Base-by-base conservation (phyloP, 1,140 invertebrate genomes). In the Bombus haemorrhoidalis region DNA sequence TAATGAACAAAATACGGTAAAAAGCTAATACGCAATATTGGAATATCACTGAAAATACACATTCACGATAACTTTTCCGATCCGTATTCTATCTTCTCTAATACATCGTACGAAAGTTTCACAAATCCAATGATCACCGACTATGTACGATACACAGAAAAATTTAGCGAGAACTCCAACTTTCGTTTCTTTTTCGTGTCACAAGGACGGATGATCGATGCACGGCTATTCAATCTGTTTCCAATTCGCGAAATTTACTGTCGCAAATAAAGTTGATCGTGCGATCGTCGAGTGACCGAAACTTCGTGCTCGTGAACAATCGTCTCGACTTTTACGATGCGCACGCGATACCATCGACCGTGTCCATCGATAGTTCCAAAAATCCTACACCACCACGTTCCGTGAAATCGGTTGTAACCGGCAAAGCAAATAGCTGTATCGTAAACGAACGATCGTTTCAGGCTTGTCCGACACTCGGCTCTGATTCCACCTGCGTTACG, bases 221-320 rank as follows among this genome's bases (percentile, higher is more conserved):
- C 34, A 5, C 3, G 37, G 68, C 37, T 71, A 71, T 71, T 71
- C 68, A 71, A 71, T 71, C 37, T 71, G 68, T 71, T 71, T 71
- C 37, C 68, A 71, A 71, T 71, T 71, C 68, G 37, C 5, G 37
- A 71, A 39, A 71, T 71, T 71, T 71, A 71, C 37, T 39, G 37
- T 39, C 68, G 12, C 3, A 28, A 71, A 71, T 71, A 71, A 71
- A 71, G 37, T 71, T 71, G 37, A 39, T 71, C 68, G 25, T 28
- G 25, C 25, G 37, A 28, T 39, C 34, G 68, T 39, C 37, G 37
- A 39, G 25, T 39, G 68, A 39, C 22, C 68, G 68, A 28, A 5
- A 12, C 68, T 71, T 28, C 10, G 66, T 37, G 34, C 32, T 32
- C 66, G 68, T 28, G 68, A 39, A 71, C 37, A 71, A 71, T 71